Evolutionary conservation across 1,140 invertebrate genomes (phyloP).

Genomic region (Galendromus occidentalis): DNA sequence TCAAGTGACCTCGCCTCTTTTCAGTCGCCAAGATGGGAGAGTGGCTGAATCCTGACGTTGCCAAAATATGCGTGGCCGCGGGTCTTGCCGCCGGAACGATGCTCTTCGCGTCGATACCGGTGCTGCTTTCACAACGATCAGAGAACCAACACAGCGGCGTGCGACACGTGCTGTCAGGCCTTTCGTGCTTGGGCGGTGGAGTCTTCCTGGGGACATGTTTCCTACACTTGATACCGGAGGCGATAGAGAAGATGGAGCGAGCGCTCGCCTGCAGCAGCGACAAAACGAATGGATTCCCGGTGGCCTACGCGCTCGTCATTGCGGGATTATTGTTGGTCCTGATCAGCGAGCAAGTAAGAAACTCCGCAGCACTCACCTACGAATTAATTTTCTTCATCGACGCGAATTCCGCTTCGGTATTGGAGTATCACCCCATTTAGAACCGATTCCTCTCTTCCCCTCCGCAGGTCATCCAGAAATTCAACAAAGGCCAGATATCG

Average conservation of each 20-base stretch:
- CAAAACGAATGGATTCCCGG: constrained; percentile 30
- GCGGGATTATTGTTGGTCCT: constrained; percentile 37
- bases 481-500: constrained; percentile 13
- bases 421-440: no score
- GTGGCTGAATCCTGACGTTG: neutral
- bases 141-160: neutral
- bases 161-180: constrained; percentile 12
- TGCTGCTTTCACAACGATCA: neutral
- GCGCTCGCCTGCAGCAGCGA: neutral
- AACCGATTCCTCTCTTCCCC: neutral
- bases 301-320: constrained; percentile 12
- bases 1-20: no score
- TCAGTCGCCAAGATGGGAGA: no score
- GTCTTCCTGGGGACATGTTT: constrained; percentile 59
- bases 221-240: constrained; percentile 62
- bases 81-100: neutral
- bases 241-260: neutral
- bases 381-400: neutral
- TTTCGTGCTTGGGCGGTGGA: constrained; percentile 63
- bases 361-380: neutral
- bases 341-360: constrained; percentile 33
- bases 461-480: neutral
- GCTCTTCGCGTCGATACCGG: constrained; percentile 3
- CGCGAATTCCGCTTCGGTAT: no score
- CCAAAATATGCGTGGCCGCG: neutral